These are phyloP conservation scores for Heliconius himera DNA, from an alignment of 1,140 invertebrate genomes.

Conservation along the genomic window DNA sequence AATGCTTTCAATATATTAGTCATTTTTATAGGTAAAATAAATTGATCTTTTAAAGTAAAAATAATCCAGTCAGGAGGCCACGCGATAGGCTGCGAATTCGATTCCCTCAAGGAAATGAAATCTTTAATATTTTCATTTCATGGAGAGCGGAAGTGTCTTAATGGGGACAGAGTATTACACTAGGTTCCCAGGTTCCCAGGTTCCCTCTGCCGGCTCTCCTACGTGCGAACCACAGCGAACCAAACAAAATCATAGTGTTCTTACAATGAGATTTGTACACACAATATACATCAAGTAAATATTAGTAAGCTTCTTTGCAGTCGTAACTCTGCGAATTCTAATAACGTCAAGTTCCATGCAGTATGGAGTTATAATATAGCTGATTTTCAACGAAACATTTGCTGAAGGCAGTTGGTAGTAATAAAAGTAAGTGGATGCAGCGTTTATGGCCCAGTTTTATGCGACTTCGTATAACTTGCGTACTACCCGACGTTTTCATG, in stretches of 20 bases:
- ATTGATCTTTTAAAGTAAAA: no score
- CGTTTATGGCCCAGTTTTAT: conserved; percentile 65
- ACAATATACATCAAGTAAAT: background rate
- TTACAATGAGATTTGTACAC: background rate
- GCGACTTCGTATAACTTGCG: conserved; percentile 60
- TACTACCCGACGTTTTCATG: conserved; percentile 54
- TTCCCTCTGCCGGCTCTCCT: no score
- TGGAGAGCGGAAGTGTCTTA: no score
- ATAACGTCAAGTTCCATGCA: conserved; percentile 20
- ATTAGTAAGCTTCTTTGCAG: background rate
- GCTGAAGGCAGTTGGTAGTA: conserved; percentile 43
- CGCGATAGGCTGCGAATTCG: no score
- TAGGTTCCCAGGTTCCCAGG: no score
- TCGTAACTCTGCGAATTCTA: conserved; percentile 12
- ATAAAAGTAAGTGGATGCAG: conserved; percentile 68
- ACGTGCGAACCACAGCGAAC: no score
- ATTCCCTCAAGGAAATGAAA: no score
- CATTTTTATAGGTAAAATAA: no score
- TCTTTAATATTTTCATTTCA: no score
- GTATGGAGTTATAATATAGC: conserved; percentile 43
- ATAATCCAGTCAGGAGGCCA: no score
- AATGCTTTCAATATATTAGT: no score
- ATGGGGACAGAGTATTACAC: no score
- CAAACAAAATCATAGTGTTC: background rate
- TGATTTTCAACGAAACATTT: conserved; percentile 50